Evolutionary conservation across 2,888 invertebrate genomes (phyloP).

Genomic region (Aspidiotus rigidus): DNA sequence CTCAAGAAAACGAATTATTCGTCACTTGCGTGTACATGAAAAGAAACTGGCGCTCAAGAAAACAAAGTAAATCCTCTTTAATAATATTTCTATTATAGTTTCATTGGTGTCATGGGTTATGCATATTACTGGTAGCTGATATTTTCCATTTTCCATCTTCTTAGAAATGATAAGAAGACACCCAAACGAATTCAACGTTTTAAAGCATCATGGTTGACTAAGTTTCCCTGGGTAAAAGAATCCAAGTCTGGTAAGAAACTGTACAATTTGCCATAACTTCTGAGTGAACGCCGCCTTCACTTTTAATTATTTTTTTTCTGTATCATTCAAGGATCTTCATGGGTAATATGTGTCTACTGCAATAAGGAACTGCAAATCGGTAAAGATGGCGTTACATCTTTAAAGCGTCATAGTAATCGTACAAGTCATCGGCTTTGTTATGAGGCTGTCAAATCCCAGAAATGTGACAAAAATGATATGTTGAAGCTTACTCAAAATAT

Average conservation of each 20-base stretch:
- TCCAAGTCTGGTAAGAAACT: background rate
- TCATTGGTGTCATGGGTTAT: no score
- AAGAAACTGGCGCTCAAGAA: no score
- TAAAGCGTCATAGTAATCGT: slow-evolving; percentile 3
- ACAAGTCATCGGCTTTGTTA: background rate
- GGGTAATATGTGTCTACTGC: background rate
- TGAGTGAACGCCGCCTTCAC: slow-evolving; percentile 3
- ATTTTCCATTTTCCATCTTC: no score
- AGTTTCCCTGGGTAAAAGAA: no score
- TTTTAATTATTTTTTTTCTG: background rate
- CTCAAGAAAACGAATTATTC: no score
- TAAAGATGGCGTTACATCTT: slow-evolving; percentile 10
- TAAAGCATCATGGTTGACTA: no score
- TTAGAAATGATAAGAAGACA: no score
- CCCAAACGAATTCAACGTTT: no score
- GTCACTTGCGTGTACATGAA: no score
- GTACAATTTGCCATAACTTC: background rate
- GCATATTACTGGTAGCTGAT: no score
- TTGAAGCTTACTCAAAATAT: background rate
- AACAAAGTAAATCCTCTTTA: no score
- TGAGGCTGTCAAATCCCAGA: slow-evolving; percentile 1
- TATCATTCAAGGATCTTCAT: slow-evolving; percentile 1
- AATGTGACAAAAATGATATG: background rate
- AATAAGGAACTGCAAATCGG: background rate
- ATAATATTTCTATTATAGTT: no score